Base-by-base conservation (phyloP, 2,888 invertebrate species). In the Dermolepida albohirtum region DNA sequence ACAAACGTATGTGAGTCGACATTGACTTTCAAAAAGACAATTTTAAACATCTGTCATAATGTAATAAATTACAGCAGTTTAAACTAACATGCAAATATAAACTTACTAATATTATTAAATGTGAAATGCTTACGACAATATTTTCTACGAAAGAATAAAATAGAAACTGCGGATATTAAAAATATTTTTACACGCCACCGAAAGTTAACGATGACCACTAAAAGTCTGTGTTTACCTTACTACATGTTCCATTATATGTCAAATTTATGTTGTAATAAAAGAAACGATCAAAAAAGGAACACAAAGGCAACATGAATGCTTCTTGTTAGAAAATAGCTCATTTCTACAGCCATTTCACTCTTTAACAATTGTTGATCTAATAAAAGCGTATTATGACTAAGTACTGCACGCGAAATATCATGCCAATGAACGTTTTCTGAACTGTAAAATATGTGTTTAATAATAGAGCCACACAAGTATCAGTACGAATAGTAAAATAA, bases 171-270 rank as follows among this genome's bases (percentile, higher is more conserved):
- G 47, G 47, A 47, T 62, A 62, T 47, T 47, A 62, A 62, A 54
- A 62, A 62, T 34, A 29, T 44, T 47, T 62, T 62, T 47, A 62
- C 34, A 47, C 16, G 14, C 14, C 47, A 62, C 12, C 59, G 27
- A 34, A 62, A 62, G 34, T 62, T 62, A 62, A 62, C 59, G 59
- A 62, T 47, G 47, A 17, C 59, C 59, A 59, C 34, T 59, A 47
- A 59, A 59, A 47, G 34, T 22, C 5, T 11, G 43, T 62, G 59
- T 62, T 62, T 62, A 62, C 59, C 59, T 49, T 62, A 62, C 5
- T 14, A 14, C 11, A 49, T 10, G 34, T 62, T 62, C 44, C 11
- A 29, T 10, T 62, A 16, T 34, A 62, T 34, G 59, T 27, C 47
- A 47, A 62, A 62, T 62, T 47, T 47, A 62, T 47, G 59, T 34